Evolutionary conservation across 37 sponge, comb jelly and placozoan genomes (phyloP), one percentile per base, ranked within the genome.

Genomic region (Trichoplax adhaerens): DNA sequence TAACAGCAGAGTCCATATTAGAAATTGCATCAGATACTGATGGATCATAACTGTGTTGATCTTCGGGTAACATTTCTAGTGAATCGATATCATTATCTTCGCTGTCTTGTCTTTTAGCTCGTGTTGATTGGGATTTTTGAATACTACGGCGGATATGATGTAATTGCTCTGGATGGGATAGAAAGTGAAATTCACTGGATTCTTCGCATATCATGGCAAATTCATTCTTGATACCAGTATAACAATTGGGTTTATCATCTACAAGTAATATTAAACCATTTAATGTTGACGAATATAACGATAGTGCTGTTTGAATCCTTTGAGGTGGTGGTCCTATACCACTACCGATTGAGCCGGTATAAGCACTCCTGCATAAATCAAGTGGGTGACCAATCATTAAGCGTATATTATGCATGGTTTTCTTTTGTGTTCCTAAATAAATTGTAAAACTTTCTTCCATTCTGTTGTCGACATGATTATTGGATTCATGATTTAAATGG

Each of bases 151-250:
- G 29, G 48, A 95, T 74, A 8, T 53, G 54, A 1, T 57, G 57
- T 10, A 91, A 70, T 68, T 95, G 97, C 1, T n/a, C 59, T 61
- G 82, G 81, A 53, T 87, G 76, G 46, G 78, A 72, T 0, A 80
- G 86, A 72, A 95, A 95, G 76, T 95, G 97, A 69, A 95, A 91
- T 75, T 95, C 97, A 0, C 86, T 91, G 3, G 81, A 80, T 49
- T 66, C 75, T 1, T 73, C 70, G 57, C 84, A 88, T 56, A 81
- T 65, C 12, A 62, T 66, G 58, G 84, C 78, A 64, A 88, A 74
- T 50, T 74, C 84, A 64, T 87, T 79, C 66, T 83, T 86, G 53
- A 79, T 75, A 48, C 88, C 85, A 1, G 65, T 73, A 65, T 65
- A 75, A 12, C 82, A 62, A 73, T 60, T 85, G 0, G 83, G 52